Conservation (phyloP, 2,888 invertebrate species). For the Punctoribates punctum region DNA sequence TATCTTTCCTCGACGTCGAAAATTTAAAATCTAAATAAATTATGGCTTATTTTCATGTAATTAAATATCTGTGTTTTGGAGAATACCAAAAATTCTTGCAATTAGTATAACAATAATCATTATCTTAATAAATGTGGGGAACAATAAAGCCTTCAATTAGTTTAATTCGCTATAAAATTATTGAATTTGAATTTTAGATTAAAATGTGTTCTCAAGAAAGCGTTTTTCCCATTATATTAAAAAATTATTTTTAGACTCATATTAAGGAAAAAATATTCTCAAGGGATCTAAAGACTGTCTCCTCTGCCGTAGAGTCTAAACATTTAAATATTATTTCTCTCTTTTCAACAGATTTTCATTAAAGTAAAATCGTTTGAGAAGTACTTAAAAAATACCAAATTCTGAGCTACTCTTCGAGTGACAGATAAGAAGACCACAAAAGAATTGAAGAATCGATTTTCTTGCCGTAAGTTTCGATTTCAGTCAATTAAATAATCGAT, state of each 20-base stretch:
- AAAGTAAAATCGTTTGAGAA: conserved; percentile 1
- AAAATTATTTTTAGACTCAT: neutral
- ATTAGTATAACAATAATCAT: too few species aligned
- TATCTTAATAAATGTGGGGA: too few species aligned
- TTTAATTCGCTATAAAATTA: too few species aligned
- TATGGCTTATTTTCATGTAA: too few species aligned
- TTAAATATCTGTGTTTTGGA: too few species aligned
- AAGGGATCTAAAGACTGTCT: too few species aligned
- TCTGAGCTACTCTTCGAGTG: neutral
- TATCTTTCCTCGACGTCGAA: too few species aligned
- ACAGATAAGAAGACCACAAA: conserved; percentile 28
- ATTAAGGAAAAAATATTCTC: neutral
- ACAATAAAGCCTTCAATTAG: too few species aligned
- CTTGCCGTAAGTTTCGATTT: conserved; percentile 12
- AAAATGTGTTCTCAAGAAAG: neutral
- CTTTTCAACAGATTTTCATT: conserved; percentile 23
- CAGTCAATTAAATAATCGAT: conserved; percentile 31
- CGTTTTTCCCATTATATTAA: neutral
- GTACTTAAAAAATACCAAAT: neutral
- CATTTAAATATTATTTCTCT: neutral
- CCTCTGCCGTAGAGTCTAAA: neutral
- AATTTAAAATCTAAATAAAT: too few species aligned
- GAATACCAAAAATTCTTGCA: too few species aligned
- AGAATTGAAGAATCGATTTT: conserved; percentile 22
- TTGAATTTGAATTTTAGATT: too few species aligned